Evolutionary conservation across 2,113 vertebrate genomes (phyloP), one percentile per base, ranked within the genome.

Genomic region (Micronycteris hirsuta): DNA sequence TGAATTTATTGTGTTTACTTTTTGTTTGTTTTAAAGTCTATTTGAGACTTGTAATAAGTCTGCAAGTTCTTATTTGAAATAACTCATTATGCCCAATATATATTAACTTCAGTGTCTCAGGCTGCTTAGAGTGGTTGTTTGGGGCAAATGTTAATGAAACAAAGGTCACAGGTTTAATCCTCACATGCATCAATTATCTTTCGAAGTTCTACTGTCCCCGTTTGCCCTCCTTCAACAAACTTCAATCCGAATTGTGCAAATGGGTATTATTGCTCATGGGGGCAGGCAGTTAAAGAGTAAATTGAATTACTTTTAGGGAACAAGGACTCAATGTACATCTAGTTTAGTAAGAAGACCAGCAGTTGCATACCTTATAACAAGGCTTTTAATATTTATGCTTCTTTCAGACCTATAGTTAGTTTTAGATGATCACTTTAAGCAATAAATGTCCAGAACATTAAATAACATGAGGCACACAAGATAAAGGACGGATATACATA

Each of bases 71-170:
- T 61, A 74, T n/a, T 95, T 95, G 24, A 78, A 95, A 89, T 54
- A 83, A 9, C 95, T 91, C 89, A 81, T 88, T 56, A 83, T 86
- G 20, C 28, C 17, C 12, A 38, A 47, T 58, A 45, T 56, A 10
- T 36, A 47, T 93, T 47, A 91, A 7, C 45, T 74, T 84, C 38
- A 8, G 41, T 68, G 81, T 36, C 74, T 78, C 54, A 15, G 52
- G 84, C 54, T 93, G 20, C 68, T 95, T 92, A 89, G 17, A 9
- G 13, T 73, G 45, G 43, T 88, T 52, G 14, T 73, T 89, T 76
- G 67, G 73, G 54, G 54, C 38, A 91, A 93, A 93, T 92, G 41
- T 67, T 86, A 97, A 95, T 73, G 56, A 78, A 89, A 38, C n/a
- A 61, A 77, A 78, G 71, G 93, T 82, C 41, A 86, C 31, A 86